These are phyloP conservation scores for Hippopotamus amphibius DNA, from an alignment of 2,113 vertebrate genomes.

Conservation along the genomic window DNA sequence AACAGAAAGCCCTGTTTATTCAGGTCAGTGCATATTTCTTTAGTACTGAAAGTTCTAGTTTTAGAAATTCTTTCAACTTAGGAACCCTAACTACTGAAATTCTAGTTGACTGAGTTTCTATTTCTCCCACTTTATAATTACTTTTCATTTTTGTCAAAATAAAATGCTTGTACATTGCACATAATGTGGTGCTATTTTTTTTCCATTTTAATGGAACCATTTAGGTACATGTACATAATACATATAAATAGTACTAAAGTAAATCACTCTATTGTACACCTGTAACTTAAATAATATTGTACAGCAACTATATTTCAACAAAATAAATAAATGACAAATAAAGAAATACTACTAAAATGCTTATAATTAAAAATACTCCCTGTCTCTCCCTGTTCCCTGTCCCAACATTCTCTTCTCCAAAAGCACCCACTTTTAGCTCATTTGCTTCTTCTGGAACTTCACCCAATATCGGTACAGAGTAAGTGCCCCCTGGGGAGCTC, in stretches of 20 bases:
- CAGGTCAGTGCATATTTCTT: not conserved
- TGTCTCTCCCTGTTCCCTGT: not conserved
- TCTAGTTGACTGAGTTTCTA: not conserved
- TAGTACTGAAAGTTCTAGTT: not conserved
- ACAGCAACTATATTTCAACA: not conserved
- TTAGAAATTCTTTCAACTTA: not conserved
- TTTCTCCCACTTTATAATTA: not conserved
- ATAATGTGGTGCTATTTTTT: not conserved
- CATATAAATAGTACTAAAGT: not conserved
- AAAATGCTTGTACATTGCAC: not conserved
- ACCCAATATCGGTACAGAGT: not conserved
- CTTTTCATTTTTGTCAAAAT: slow-evolving; percentile 3
- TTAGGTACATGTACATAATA: not conserved
- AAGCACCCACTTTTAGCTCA: not conserved
- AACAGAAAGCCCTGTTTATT: slow-evolving; percentile 53
- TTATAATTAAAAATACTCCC: not conserved
- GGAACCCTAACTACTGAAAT: not conserved
- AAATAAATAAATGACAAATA: not conserved
- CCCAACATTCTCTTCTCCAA: not conserved
- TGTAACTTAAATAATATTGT: not conserved
- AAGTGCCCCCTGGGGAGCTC: too few species aligned
- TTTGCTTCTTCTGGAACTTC: not conserved
- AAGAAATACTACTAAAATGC: not conserved
- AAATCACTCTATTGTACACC: not conserved
- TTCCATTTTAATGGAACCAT: not conserved